phyloP scores from a whole-genome alignment of 1,140 invertebrate genomes.

The Hormaphis cornu region DNA sequence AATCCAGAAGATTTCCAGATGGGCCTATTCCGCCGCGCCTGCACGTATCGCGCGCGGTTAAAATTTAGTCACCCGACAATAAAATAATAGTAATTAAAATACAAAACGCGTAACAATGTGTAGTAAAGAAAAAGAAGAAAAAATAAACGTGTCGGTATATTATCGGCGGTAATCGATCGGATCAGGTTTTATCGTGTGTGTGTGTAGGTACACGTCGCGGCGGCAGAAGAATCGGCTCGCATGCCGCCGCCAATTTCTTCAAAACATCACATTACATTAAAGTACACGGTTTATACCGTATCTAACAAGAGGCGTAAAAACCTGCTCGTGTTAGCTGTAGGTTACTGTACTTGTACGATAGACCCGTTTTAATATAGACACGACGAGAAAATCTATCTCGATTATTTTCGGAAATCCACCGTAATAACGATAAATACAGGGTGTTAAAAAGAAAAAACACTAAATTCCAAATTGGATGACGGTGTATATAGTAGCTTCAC shows the following conservation, averaged over 20 bases:
- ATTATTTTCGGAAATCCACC: background rate
- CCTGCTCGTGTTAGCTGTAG: background rate
- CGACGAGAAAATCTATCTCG: background rate
- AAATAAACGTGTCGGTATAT: constrained; percentile 8
- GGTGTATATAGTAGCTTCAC: no score
- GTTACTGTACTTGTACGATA: background rate
- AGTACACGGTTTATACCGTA: background rate
- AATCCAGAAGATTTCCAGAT: no score
- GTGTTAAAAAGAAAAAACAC: no score
- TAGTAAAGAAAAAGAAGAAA: background rate
- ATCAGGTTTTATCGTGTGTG: constrained; percentile 17
- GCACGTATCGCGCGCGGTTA: background rate
- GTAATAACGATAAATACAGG: no score
- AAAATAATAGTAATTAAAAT: constrained; percentile 18
- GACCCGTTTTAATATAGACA: background rate
- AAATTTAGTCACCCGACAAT: background rate
- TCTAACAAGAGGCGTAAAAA: background rate
- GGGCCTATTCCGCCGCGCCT: no score
- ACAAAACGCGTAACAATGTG: constrained; percentile 5
- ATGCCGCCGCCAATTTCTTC: background rate
- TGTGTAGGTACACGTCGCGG: background rate
- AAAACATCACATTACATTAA: background rate
- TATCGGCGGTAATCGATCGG: constrained; percentile 25
- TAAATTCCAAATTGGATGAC: no score
- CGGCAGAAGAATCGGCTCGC: background rate